Conservation (phyloP, 2,797 vertebrate genomes). For the Lophotriccus pileatus region DNA sequence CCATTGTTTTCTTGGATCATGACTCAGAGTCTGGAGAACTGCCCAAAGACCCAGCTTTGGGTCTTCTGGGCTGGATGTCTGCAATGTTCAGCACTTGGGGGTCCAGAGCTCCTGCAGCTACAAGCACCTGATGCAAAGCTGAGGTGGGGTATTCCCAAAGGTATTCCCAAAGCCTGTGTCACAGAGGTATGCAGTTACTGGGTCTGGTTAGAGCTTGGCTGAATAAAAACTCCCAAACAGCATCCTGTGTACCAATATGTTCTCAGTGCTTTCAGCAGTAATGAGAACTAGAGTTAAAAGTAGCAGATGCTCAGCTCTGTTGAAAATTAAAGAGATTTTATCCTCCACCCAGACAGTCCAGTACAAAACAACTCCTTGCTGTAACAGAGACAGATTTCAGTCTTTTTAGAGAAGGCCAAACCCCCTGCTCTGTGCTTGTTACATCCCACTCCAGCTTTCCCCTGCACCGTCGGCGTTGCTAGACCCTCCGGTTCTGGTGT, state of each 20-base stretch:
- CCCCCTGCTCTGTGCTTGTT: not conserved
- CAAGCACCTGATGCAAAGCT: accelerated
- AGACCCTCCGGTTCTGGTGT: constrained; percentile 53
- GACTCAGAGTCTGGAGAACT: not conserved
- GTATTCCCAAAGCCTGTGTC: not conserved
- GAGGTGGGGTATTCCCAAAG: not conserved
- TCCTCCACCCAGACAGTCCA: not conserved
- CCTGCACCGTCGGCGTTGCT: not conserved
- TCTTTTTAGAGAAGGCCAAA: not conserved
- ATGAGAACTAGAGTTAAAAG: not conserved
- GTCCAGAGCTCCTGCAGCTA: not conserved
- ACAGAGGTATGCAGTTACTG: not conserved
- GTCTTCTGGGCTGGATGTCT: not conserved
- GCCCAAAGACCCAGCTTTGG: not conserved
- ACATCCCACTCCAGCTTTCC: not conserved
- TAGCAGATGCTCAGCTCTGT: not conserved
- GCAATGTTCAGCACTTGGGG: accelerated
- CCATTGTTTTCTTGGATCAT: not conserved
- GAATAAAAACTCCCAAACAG: not conserved
- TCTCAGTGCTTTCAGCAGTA: not conserved
- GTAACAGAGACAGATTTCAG: not conserved
- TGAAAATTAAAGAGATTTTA: not conserved
- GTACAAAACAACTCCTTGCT: not conserved
- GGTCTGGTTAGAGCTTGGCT: not conserved
- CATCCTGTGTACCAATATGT: not conserved